Conservation (phyloP, 2,113 vertebrate genomes). For the Pelodiscus sinensis region DNA sequence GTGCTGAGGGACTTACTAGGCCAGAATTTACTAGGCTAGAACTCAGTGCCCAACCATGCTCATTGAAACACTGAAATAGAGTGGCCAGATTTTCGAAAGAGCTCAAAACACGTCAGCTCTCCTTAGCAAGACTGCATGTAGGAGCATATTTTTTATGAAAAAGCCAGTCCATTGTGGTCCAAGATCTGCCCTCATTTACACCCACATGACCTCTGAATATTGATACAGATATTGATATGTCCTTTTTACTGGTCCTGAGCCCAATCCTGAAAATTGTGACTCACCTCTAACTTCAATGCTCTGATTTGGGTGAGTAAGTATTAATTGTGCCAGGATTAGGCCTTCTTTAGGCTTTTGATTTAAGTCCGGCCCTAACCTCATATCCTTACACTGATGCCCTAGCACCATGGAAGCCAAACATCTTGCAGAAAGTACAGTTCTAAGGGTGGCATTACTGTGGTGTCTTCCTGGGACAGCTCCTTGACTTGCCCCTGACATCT, state of each 20-base stretch:
- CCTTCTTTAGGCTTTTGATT: neutral
- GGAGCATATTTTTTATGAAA: neutral
- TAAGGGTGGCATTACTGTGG: neutral
- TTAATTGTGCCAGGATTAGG: neutral
- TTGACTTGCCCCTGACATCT: neutral
- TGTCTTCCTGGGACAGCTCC: neutral
- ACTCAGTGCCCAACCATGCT: neutral
- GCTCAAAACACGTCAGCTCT: neutral
- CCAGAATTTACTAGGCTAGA: slow-evolving; percentile 22
- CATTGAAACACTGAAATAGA: neutral
- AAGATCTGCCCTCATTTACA: neutral
- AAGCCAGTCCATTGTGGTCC: neutral
- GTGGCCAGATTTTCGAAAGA: neutral
- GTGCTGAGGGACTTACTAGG: neutral
- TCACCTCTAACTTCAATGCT: neutral
- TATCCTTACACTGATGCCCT: neutral
- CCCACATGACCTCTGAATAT: neutral
- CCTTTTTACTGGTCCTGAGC: slow-evolving; percentile 4
- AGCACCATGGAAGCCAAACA: neutral
- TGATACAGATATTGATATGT: neutral
- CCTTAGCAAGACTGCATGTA: neutral
- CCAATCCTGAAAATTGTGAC: slow-evolving; percentile 8
- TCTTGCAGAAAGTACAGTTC: neutral
- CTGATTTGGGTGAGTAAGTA: neutral
- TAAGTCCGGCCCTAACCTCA: neutral